Percentiles rank a stretch among this genome's conserved stretches.
These are phyloP conservation scores for Callitettix versicolor DNA, from an alignment of 1,140 invertebrate genomes.

Conservation along the genomic window DNA sequence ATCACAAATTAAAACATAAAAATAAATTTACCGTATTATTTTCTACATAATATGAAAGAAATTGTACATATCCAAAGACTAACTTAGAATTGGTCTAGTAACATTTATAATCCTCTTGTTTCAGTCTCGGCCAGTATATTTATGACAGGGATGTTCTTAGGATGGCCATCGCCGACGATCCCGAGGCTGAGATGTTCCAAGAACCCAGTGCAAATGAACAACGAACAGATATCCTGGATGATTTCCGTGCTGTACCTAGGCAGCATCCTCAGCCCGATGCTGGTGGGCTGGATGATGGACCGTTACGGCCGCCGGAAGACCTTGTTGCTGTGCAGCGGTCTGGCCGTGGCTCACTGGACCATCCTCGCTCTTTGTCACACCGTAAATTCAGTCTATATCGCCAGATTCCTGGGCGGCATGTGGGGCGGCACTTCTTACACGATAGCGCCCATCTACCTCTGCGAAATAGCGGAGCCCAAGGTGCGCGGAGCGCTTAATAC, in stretches of 20 bases:
- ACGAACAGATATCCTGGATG: constrained; percentile 15
- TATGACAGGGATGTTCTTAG: constrained; percentile 48
- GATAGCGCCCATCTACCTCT: constrained; percentile 42
- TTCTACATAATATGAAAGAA: too few relatives aligned
- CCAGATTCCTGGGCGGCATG: constrained; percentile 37
- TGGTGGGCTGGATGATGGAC: constrained; percentile 48
- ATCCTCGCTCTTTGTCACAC: constrained; percentile 9
- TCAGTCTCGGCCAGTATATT: constrained; percentile 20
- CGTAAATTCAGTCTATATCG: constrained; percentile 37
- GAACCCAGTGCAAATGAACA: constrained; percentile 10
- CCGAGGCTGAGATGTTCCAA: constrained; percentile 4
- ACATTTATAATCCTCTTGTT: too few relatives aligned
- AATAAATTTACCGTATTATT: too few relatives aligned
- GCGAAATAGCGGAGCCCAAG: constrained; percentile 54
- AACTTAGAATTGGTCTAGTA: too few relatives aligned
- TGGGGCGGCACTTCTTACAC: constrained; percentile 41
- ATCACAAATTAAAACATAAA: too few relatives aligned
- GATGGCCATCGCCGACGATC: constrained; percentile 63
- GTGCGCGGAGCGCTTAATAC: constrained; percentile 50
- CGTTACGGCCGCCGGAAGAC: constrained; percentile 57
- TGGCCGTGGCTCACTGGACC: constrained; percentile 16
- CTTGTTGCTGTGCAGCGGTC: constrained; percentile 47
- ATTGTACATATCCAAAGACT: too few relatives aligned
- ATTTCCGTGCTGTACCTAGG: constrained; percentile 20
- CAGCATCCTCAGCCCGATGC: constrained; percentile 20